Evolutionary conservation across 2,797 vertebrate species (phyloP).

Genomic region (Helicolenus hilgendorfi): DNA sequence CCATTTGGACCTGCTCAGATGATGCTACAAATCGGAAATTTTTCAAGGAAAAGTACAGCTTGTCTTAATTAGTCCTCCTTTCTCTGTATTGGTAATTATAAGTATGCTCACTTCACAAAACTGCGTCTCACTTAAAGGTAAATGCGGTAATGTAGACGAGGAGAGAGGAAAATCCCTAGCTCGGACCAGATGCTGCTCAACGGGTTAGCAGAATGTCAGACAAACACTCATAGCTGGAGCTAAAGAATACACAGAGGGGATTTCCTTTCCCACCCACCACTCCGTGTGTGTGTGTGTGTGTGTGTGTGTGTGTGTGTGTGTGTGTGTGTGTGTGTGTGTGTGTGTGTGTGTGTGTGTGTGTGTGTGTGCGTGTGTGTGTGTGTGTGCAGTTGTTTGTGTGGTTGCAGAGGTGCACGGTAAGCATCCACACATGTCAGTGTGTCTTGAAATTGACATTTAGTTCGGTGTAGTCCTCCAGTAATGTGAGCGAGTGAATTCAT

Average conservation of each 20-base stretch:
- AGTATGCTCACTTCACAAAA: not conserved
- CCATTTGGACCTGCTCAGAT: not conserved
- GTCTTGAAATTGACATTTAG: slow-evolving; percentile 62
- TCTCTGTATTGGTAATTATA: not conserved
- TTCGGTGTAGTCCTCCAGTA: slow-evolving; percentile 14
- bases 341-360: slow-evolving; percentile 2
- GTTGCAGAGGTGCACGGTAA: slow-evolving; percentile 23
- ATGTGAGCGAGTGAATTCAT: not conserved
- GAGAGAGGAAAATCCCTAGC: slow-evolving; percentile 58
- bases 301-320: not conserved
- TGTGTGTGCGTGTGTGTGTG: slow-evolving; percentile 3
- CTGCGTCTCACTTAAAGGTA: not conserved
- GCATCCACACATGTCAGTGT: slow-evolving; percentile 23
- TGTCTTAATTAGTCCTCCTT: not conserved
- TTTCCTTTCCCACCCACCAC: slow-evolving; percentile 76
- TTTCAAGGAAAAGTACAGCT: not conserved
- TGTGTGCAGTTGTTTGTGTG: slow-evolving; percentile 43
- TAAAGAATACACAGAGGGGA: slow-evolving; percentile 65
- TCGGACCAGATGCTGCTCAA: slow-evolving; percentile 35
- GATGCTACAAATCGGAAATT: no score
- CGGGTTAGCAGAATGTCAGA: slow-evolving; percentile 64
- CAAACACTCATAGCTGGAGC: slow-evolving; percentile 60
- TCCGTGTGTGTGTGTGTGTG: slow-evolving; percentile 2
- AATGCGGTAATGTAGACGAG: not conserved
- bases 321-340: slow-evolving; percentile 47